Base-by-base conservation (phyloP, 2,113 vertebrate species). In the Callorhinus ursinus region DNA sequence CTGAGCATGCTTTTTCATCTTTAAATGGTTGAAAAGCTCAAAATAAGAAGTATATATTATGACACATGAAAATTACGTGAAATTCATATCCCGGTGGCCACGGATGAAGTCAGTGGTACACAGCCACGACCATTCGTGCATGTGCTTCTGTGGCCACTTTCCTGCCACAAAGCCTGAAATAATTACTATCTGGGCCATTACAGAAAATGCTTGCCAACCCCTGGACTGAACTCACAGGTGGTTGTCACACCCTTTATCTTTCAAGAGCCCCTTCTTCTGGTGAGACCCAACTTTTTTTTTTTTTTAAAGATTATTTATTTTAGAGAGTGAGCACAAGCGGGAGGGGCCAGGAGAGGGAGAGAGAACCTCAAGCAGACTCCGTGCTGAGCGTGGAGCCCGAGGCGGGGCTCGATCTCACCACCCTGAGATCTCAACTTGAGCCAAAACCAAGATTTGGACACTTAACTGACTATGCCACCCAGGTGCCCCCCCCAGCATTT, bases 41-140 rank as follows among this genome's bases (percentile, higher is more conserved):
- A 80, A 57, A 14, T 53, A 69, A 53, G 28, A 94, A n/a, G 4
- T 16, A 10, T 8, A 2, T 10, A 4, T 7, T 2, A 0, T 14
- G 21, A 63, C 49, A 4, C 4, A 2, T 33, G 89, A 46, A 46
- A 31, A 46, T 46, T 13, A 4, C 1, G 2, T 5, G 76, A 33
- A 39, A 13, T 21, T 14, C 39, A 21, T 2, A 12, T 5, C 13
- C 26, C 24, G 0, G 55, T 3, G 4, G 63, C 33, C 15, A 0
- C 4, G n/a, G 39, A 0, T 26, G 0, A 21, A 18, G 76, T 2
- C 1, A 0, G 10, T 8, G 3, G 15, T 2, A 0, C 22, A 0
- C 5, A 4, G 72, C 31, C 49, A 31, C 7, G 8, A 10, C n/a
- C 33, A 1, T 15, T 18, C 49, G 0, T 4, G 1, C 51, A 53